Evolutionary conservation across 2,888 invertebrate genomes (phyloP).

Genomic region (Leptinotarsa tumamoca): DNA sequence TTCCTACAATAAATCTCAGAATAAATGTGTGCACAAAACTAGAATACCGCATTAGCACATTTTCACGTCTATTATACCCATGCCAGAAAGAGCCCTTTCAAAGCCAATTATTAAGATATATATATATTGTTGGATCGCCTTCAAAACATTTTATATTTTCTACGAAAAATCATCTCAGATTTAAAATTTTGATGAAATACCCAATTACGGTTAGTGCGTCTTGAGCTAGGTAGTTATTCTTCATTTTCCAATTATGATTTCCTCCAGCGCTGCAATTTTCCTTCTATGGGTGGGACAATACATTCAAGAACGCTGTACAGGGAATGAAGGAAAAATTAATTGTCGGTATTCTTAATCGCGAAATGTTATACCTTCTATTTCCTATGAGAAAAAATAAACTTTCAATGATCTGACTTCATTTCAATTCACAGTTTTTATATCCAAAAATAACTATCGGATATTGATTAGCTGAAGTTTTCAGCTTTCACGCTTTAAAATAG

Average conservation of each 20-base stretch:
- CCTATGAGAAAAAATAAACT: no score
- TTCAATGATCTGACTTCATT: no score
- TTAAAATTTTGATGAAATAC: background rate
- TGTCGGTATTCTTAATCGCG: background rate
- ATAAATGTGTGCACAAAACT: background rate
- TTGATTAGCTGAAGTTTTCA: no score
- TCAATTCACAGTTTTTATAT: no score
- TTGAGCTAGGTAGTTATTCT: background rate
- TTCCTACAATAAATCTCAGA: background rate
- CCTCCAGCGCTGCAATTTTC: background rate
- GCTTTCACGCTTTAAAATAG: no score
- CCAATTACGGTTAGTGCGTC: conserved; percentile 1
- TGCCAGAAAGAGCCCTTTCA: background rate
- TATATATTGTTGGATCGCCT: background rate
- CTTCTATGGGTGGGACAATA: background rate
- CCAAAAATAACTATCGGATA: no score
- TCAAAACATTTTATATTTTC: conserved; percentile 8
- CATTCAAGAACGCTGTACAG: background rate
- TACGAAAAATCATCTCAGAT: background rate
- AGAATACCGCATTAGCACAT: background rate
- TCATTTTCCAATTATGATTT: conserved; percentile 1
- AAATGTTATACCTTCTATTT: no score
- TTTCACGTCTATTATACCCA: background rate
- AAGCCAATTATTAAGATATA: background rate
- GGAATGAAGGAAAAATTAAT: background rate